Evolutionary conservation across 1,140 invertebrate species (phyloP).

Genomic region (Xylocopa sonorina): DNA sequence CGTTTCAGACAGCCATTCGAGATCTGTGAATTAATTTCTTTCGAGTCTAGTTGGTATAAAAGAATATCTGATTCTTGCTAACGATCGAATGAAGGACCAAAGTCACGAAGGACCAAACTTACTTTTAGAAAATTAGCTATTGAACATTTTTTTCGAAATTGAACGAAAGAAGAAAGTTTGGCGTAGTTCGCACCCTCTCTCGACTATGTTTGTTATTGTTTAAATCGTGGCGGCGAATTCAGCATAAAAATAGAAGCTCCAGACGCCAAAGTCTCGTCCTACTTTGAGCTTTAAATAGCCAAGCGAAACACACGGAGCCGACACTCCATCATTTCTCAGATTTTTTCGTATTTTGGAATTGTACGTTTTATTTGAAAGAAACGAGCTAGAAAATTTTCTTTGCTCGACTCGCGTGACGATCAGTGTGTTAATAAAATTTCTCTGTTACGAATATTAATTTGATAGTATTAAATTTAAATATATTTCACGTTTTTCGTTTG

Average conservation of each 20-base stretch:
- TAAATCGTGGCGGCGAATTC: not conserved
- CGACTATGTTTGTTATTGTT: constrained; percentile 23
- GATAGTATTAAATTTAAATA: not conserved
- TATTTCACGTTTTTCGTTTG: not conserved
- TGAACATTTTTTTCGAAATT: no score
- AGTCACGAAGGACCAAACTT: no score
- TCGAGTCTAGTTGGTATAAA: no score
- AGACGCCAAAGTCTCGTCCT: not conserved
- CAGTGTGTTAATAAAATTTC: not conserved
- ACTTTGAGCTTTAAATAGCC: constrained; percentile 26
- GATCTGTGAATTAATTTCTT: no score
- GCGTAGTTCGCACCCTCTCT: not conserved
- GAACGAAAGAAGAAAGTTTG: not conserved
- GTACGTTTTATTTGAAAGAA: no score
- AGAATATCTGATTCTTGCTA: no score
- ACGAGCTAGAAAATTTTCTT: no score
- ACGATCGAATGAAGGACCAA: no score
- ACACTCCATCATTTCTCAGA: constrained; percentile 5
- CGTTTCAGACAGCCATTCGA: not conserved
- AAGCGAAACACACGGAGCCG: not conserved
- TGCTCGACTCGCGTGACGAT: not conserved
- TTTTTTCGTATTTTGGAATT: no score
- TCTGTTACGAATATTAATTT: not conserved
- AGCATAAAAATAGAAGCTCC: constrained; percentile 20
- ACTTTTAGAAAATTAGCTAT: no score